Base-by-base conservation (phyloP, 2,888 invertebrate genomes). In the Scaptodrosophila latifasciaeformis region DNA sequence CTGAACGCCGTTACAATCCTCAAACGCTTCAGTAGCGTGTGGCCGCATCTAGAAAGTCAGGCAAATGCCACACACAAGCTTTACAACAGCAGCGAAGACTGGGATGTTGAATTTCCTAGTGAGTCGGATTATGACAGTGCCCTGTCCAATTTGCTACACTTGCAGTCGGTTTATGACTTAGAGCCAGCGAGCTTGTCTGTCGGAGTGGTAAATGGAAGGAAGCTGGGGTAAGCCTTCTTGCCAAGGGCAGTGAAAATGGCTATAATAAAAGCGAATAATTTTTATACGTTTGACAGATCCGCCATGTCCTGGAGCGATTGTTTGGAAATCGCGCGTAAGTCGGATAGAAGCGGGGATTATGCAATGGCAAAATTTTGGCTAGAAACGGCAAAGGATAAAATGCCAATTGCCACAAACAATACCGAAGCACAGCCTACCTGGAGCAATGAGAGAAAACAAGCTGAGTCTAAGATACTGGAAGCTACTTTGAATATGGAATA, bases 1-100 rank as follows among this genome's bases (percentile, higher is more conserved):
- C 93, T 97, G 62, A 97, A 96, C 86, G 96, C 96, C 3, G 96
- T 95, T 85, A 90, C 96, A 13, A 88, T 97, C 40, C 93, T 97
- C 18, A 97, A 97, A 87, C 90, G 96, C 76, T 89, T 97, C 80
- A 95, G 96, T 0, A 90, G 93, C 1, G 96, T 96, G 85, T 94
- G 96, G 85, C 75, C 66, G 2, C 91, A 90, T 54, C 44, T 84
- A n/a, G 93, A 93, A 83, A 87, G 90, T 60, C 88, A 91, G 30
- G 79, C 82, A 1, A 65, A 54, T 45, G 57, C 48, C 9, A 69
- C 70, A 1, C 50, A 54, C n/a, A 54, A 54, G 0, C 34, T 62
- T 24, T 48, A 54, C n/a, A 45, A 58, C 6, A 40, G 59, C 59
- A n/a, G 15, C 2, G 19, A 17, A 0, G 49, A 51, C 1, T n/a